Percentiles rank a stretch among this genome's conserved stretches.
These are phyloP conservation scores for Tetrao urogallus DNA, from an alignment of 2,113 vertebrate genomes.

Conservation along the genomic window DNA sequence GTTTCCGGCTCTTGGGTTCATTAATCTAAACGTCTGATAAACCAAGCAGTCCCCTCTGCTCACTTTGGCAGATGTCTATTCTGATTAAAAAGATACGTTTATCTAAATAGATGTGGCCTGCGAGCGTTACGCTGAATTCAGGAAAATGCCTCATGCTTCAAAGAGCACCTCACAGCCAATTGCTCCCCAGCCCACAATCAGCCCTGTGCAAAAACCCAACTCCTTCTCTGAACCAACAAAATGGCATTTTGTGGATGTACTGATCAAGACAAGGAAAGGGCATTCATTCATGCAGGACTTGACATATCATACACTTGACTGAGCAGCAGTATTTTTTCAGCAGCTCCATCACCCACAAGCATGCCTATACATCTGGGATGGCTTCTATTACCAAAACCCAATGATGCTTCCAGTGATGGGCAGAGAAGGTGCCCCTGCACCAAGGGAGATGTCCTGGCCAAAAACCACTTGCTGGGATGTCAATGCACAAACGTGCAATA, in stretches of 20 bases:
- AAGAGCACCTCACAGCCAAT: background rate
- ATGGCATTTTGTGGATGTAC: background rate
- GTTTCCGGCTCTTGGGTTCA: conserved; percentile 15
- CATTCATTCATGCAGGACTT: conserved; percentile 1
- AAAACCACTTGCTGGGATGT: background rate
- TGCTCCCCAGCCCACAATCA: background rate
- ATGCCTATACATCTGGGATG: background rate
- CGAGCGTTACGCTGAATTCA: background rate
- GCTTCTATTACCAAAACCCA: background rate
- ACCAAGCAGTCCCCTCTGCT: background rate
- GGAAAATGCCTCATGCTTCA: background rate
- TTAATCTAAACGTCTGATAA: conserved; percentile 22
- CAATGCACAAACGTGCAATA: background rate
- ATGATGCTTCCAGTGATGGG: fast-evolving
- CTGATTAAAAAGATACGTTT: background rate
- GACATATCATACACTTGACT: conserved; percentile 11
- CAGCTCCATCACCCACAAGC: background rate
- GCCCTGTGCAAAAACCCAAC: background rate
- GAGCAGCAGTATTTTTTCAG: background rate
- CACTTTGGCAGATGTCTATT: background rate
- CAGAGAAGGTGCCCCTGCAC: background rate
- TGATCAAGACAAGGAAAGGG: background rate
- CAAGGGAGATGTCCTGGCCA: background rate
- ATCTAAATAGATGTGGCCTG: background rate
- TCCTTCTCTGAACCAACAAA: background rate